A percentile compares a stretch with the other conserved stretches of the same genome.
Evolutionary conservation across 1,140 invertebrate genomes (phyloP).

Genomic region (Drosophila miranda): DNA sequence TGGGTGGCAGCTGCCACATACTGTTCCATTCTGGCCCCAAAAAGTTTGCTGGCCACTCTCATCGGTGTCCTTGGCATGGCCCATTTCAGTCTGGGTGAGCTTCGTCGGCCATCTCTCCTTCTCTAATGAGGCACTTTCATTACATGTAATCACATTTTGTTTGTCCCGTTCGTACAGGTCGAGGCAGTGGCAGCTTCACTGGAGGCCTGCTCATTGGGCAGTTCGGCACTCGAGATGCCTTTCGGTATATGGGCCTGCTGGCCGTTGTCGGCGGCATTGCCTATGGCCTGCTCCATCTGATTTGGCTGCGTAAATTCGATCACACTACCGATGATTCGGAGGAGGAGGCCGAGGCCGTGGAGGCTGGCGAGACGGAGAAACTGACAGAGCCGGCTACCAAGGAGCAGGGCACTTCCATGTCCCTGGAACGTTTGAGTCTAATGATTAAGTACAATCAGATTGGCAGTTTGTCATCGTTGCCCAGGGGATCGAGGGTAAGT

Average conservation of each 20-base stretch:
- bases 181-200: slow-evolving; percentile 91
- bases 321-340: slow-evolving; percentile 77
- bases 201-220: slow-evolving; percentile 90
- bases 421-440: slow-evolving; percentile 87
- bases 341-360: slow-evolving; percentile 82
- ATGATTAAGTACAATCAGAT: slow-evolving; percentile 89
- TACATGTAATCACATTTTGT: slow-evolving; percentile 48
- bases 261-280: slow-evolving; percentile 87
- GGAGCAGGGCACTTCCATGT: slow-evolving; percentile 86
- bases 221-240: slow-evolving; percentile 88
- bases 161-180: slow-evolving; percentile 82
- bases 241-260: slow-evolving; percentile 89
- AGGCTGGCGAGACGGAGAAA: slow-evolving; percentile 85
- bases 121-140: slow-evolving; percentile 34
- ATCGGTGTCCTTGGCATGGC: slow-evolving; percentile 92
- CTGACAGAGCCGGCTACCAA: slow-evolving; percentile 85
- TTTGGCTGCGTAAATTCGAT: slow-evolving; percentile 87
- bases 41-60: slow-evolving; percentile 90
- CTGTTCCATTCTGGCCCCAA: slow-evolving; percentile 90
- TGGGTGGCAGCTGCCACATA: slow-evolving; percentile 94
- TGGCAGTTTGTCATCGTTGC: slow-evolving; percentile 87
- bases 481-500: slow-evolving; percentile 84
- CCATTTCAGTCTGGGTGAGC: slow-evolving; percentile 90
- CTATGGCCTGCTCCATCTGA: slow-evolving; percentile 88
- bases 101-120: background rate